Conservation (phyloP, 1,140 invertebrate genomes). For the Brachionus sp. region DNA sequence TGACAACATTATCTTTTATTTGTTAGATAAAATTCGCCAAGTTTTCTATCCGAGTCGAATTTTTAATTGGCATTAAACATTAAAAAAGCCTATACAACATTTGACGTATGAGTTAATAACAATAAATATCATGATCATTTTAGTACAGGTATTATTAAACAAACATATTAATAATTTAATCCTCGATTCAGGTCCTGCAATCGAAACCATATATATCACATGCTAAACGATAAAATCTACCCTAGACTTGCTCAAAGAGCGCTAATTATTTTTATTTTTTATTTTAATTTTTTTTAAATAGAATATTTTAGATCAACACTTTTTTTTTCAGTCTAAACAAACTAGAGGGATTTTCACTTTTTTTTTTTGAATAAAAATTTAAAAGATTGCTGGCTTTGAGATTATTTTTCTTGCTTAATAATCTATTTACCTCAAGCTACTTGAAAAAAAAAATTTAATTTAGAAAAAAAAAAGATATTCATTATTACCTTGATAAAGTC, state of each 20-base stretch:
- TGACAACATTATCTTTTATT: neutral
- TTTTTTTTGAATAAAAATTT: no score
- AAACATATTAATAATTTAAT: neutral
- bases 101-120: neutral
- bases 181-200: neutral
- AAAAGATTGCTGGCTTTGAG: neutral
- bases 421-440: conserved; percentile 1
- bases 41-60: neutral
- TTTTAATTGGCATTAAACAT: neutral
- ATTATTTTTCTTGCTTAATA: neutral
- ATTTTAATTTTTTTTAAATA: no score
- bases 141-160: neutral
- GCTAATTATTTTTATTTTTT: neutral
- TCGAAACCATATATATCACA: neutral
- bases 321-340: no score
- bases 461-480: neutral
- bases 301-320: no score
- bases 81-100: neutral
- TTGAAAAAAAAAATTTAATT: neutral
- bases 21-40: neutral
- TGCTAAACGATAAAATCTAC: neutral
- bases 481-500: neutral
- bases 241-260: neutral
- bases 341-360: neutral
- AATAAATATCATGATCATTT: neutral